These are phyloP conservation scores for Promerops cafer DNA, from an alignment of 2,113 vertebrate genomes.

Conservation along the genomic window DNA sequence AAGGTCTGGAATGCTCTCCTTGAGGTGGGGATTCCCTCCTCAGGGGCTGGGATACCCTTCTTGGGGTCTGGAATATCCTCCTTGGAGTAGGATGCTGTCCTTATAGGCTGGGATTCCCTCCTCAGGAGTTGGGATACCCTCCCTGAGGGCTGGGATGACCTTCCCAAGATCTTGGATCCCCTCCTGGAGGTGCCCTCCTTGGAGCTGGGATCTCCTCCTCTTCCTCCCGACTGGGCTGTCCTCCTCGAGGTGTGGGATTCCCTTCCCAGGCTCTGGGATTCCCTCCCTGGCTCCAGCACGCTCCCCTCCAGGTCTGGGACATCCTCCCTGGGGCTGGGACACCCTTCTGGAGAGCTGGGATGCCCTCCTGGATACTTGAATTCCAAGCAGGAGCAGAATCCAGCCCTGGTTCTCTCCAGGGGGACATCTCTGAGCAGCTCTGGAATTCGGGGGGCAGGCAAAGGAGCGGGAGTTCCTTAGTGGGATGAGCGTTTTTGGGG, in stretches of 20 bases:
- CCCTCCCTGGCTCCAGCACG: fast-evolving
- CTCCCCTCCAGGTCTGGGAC: background rate
- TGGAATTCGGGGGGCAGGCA: background rate
- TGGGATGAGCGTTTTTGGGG: background rate
- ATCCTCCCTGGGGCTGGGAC: background rate
- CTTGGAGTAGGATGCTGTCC: background rate
- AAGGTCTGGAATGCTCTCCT: background rate
- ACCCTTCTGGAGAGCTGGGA: background rate
- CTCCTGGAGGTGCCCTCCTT: background rate
- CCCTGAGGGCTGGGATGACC: background rate
- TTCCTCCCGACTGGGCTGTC: background rate
- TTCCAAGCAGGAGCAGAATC: background rate
- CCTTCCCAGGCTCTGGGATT: background rate
- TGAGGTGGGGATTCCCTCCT: background rate
- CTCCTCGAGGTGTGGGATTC: background rate
- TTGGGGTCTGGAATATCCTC: background rate
- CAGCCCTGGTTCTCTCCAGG: background rate
- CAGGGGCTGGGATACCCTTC: background rate
- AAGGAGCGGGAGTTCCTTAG: background rate
- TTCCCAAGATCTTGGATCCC: background rate
- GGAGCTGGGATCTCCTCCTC: background rate
- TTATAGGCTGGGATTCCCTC: background rate
- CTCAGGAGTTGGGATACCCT: background rate
- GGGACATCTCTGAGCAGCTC: conserved; percentile 40
- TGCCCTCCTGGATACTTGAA: background rate